Percentiles rank a stretch among this genome's conserved stretches.
phyloP scores from a whole-genome alignment of 2,797 vertebrate species.

The Chiroxiphia lanceolata region DNA sequence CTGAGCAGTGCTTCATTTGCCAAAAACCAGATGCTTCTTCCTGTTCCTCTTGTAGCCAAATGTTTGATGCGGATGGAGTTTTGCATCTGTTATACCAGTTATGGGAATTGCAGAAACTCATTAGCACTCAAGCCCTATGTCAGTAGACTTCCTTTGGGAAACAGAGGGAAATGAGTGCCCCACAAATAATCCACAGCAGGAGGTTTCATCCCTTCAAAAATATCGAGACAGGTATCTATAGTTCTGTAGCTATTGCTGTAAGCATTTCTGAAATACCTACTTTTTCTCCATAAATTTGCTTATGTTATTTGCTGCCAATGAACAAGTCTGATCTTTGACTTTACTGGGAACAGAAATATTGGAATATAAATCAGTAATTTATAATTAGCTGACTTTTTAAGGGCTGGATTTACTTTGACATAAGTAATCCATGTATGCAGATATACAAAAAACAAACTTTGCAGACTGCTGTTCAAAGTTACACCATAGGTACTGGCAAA shows the following conservation, averaged over 20 bases:
- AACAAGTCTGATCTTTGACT: background rate
- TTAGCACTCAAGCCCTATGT: constrained; percentile 37
- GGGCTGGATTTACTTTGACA: background rate
- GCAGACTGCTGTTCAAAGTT: background rate
- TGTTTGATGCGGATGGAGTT: background rate
- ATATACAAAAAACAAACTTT: background rate
- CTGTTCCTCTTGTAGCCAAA: constrained; percentile 10
- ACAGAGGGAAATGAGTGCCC: constrained; percentile 6
- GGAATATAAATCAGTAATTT: background rate
- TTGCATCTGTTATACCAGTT: constrained; percentile 48
- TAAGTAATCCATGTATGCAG: background rate
- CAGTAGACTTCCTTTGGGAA: constrained; percentile 12
- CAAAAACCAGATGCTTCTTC: constrained; percentile 36
- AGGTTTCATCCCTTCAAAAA: background rate
- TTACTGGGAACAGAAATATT: background rate
- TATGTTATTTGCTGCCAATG: background rate
- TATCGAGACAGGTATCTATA: background rate
- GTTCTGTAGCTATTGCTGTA: background rate
- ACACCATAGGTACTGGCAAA: background rate
- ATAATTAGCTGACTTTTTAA: background rate
- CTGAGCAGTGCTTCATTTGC: constrained; percentile 27
- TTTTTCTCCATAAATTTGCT: background rate
- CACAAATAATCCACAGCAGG: constrained; percentile 28
- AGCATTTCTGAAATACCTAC: background rate
- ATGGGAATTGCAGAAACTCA: constrained; percentile 52